phyloP scores from a whole-genome alignment of 2,113 vertebrate genomes.

The Chunga burmeisteri region DNA sequence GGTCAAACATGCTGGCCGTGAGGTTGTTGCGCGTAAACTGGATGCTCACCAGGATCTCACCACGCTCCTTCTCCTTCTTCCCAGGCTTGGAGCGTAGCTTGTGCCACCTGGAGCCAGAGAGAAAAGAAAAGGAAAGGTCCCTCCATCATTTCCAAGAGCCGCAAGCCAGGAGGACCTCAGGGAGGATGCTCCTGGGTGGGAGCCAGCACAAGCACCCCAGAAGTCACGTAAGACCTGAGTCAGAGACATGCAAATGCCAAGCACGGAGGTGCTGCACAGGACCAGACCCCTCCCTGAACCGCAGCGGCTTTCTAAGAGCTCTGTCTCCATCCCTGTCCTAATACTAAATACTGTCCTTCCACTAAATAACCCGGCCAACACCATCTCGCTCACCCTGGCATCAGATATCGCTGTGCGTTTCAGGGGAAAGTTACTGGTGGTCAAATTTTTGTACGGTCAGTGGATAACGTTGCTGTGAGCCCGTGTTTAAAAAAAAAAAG shows the following conservation, averaged over 20 bases:
- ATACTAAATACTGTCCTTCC: not conserved
- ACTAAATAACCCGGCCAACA: not conserved
- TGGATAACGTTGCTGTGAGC: not conserved
- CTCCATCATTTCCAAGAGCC: not conserved
- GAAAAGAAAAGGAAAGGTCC: not conserved
- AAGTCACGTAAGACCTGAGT: accelerated
- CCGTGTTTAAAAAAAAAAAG: not conserved
- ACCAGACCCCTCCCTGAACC: not conserved
- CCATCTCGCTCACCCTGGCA: not conserved
- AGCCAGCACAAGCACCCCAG: not conserved
- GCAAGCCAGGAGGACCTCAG: not conserved
- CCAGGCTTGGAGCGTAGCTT: slow-evolving; percentile 90
- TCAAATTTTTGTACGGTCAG: not conserved
- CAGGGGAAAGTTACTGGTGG: not conserved
- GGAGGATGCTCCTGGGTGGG: not conserved
- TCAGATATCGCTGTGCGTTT: accelerated
- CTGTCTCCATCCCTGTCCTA: not conserved
- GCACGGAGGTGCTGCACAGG: accelerated
- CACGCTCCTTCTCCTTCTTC: slow-evolving; percentile 95
- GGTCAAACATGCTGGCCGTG: slow-evolving; percentile 97
- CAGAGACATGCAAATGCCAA: not conserved
- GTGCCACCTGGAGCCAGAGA: slow-evolving; percentile 84
- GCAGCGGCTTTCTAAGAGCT: not conserved
- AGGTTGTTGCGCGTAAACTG: slow-evolving; percentile 91
- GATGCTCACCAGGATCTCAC: slow-evolving; percentile 89